A percentile compares a stretch with the other conserved stretches of the same genome.
Conservation (phyloP, 2,113 vertebrate genomes). For the Paedocypris sp. region DNA sequence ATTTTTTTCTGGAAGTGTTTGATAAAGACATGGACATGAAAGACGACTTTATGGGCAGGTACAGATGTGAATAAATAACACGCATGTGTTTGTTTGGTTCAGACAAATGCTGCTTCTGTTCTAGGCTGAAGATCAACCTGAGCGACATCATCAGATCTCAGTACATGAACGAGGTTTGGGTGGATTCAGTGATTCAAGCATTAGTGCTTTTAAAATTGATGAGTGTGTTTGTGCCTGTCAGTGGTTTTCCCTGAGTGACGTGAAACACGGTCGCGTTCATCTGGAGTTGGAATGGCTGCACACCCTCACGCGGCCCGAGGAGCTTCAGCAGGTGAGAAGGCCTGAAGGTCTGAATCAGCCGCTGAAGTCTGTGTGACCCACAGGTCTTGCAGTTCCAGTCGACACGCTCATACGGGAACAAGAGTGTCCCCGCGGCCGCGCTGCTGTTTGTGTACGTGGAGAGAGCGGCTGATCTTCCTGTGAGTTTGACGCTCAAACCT, state of each 20-base stretch:
- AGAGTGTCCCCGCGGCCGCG: conserved; percentile 63
- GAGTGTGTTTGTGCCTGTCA: conserved; percentile 39
- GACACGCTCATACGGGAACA: conserved; percentile 67
- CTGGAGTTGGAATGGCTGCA: conserved; percentile 72
- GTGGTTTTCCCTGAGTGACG: conserved; percentile 78
- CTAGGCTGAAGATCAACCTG: conserved; percentile 73
- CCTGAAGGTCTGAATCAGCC: neutral
- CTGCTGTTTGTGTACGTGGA: conserved; percentile 75
- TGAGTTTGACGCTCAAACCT: conserved; percentile 46
- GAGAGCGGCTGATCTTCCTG: conserved; percentile 66
- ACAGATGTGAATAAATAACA: neutral
- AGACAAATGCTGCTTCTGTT: neutral
- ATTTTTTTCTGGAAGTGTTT: conserved; percentile 70
- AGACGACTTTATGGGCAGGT: conserved; percentile 89
- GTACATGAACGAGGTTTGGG: conserved; percentile 71
- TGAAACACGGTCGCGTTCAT: conserved; percentile 75
- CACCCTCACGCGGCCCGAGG: conserved; percentile 49
- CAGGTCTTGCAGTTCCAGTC: conserved; percentile 70
- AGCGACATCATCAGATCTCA: conserved; percentile 65
- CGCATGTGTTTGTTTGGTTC: neutral
- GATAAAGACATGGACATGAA: conserved; percentile 84
- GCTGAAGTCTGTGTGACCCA: neutral
- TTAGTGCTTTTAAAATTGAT: neutral
- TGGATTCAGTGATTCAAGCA: neutral
- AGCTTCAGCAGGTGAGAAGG: conserved; percentile 67